Conservation (phyloP, 2,797 vertebrate species). For the Pipistrellus nathusii region DNA sequence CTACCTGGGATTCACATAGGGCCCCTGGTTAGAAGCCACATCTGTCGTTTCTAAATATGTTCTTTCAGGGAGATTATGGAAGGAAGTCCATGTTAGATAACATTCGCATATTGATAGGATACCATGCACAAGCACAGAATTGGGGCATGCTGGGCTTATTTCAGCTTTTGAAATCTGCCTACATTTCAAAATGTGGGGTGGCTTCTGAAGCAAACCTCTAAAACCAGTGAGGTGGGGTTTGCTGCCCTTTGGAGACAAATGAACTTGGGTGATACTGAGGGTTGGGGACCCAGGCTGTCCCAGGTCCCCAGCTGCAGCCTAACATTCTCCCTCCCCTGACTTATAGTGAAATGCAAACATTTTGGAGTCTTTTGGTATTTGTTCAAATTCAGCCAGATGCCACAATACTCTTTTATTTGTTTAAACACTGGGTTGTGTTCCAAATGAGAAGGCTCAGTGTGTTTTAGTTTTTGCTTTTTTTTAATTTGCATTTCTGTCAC, state of each 20-base stretch:
- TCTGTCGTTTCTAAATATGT: neutral
- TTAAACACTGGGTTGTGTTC: neutral
- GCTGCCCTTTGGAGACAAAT: accelerated
- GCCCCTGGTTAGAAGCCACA: neutral
- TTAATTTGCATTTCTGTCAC: neutral
- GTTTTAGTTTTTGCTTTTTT: neutral
- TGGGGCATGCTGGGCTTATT: accelerated
- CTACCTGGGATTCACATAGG: accelerated
- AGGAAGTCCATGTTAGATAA: no score
- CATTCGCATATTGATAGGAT: neutral
- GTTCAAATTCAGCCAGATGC: neutral
- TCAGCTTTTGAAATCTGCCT: neutral
- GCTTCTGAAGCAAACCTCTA: neutral
- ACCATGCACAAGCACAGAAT: neutral
- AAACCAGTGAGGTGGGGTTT: neutral
- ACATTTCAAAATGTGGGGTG: neutral
- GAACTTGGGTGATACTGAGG: accelerated
- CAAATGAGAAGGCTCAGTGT: neutral
- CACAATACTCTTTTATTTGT: neutral
- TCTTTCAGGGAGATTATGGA: neutral
- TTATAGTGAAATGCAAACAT: neutral
- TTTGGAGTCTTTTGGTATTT: neutral
- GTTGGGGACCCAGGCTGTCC: neutral
- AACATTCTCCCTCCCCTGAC: neutral
- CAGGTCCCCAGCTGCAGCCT: accelerated